Base-by-base conservation (phyloP, 2,113 vertebrate genomes). In the Brachyhypopomus gauderio region DNA sequence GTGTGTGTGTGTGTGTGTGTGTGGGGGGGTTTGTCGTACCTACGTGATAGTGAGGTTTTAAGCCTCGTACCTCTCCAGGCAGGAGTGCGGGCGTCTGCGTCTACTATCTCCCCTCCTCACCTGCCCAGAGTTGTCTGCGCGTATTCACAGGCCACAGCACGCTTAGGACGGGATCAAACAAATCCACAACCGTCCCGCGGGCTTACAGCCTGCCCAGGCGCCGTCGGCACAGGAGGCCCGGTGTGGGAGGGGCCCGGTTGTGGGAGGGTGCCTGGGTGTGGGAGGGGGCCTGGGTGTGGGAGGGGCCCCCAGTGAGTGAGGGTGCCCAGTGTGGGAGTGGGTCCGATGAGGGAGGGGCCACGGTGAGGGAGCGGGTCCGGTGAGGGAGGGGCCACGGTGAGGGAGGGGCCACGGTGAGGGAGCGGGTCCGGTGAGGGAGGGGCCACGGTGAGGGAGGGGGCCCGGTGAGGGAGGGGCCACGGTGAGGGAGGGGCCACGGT, bases 41-140 rank as follows among this genome's bases (percentile, higher is more conserved):
- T 52, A 52, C 12, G 12, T 52, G 45, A 14, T 8, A 12, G 45
- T 52, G 45, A 11, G 36, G 66, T 34, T 20, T n/a, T 41, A 34
- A 22, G 66, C 19, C 20, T 41, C 2, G 4, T 41, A 19, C 30
- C 36, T 11, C 36, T 22, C 66, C 77, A 81, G 83, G 79, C 73
- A 81, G 55, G 64, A 77, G 77, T 84, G 84, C 77, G 79, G 81
- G 83, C 88, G 84, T 86, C 83, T 86, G 86, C 84, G 78, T 86
- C 66, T 67, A 82, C 88, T 88, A 91, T 90, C 90, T 87, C 77
- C 77, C 80, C 83, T 64, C 73, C 77, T 85, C 90, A 90, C 90
- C 88, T 88, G 88, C 87, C 87, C 82, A 84, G 87, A 88, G 73
- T 81, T 73, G 87, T 90, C 89, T 87, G 77, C 82, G 72, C 77